Evolutionary conservation across 2,113 vertebrate species (phyloP).

Genomic region (Neodontobutis hainanensis): DNA sequence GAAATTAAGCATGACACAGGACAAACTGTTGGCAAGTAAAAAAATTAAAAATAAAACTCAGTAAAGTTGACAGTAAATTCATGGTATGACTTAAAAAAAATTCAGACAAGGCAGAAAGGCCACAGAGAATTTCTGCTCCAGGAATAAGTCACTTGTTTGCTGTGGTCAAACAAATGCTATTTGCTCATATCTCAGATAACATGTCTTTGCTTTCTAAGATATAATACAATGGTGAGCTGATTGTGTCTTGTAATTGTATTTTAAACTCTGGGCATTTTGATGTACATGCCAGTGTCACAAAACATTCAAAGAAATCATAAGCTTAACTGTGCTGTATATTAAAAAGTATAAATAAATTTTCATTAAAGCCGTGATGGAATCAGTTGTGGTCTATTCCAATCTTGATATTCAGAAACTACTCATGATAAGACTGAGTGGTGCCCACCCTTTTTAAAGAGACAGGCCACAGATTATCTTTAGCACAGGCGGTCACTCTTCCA

Average conservation of each 20-base stretch:
- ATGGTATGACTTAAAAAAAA: neutral
- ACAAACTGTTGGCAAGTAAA: neutral
- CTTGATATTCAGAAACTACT: neutral
- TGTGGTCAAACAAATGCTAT: conserved; percentile 1
- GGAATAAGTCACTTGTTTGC: neutral
- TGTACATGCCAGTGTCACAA: neutral
- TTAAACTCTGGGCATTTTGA: neutral
- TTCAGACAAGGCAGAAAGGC: neutral
- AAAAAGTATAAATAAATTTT: neutral
- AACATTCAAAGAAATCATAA: neutral
- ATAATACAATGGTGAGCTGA: neutral
- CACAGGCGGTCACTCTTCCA: neutral
- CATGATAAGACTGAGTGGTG: neutral
- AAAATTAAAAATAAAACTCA: neutral
- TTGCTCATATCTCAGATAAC: neutral
- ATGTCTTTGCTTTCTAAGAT: neutral
- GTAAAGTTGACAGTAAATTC: neutral
- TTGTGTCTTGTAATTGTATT: neutral
- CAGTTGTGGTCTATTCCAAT: neutral
- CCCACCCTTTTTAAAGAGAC: neutral
- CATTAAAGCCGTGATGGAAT: neutral
- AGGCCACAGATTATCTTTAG: conserved; percentile 6
- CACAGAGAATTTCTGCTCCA: conserved; percentile 1
- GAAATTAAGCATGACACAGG: neutral
- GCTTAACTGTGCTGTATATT: too few relatives aligned